Base-by-base conservation (phyloP, 1,140 invertebrate genomes). In the Bombus soroeensis region DNA sequence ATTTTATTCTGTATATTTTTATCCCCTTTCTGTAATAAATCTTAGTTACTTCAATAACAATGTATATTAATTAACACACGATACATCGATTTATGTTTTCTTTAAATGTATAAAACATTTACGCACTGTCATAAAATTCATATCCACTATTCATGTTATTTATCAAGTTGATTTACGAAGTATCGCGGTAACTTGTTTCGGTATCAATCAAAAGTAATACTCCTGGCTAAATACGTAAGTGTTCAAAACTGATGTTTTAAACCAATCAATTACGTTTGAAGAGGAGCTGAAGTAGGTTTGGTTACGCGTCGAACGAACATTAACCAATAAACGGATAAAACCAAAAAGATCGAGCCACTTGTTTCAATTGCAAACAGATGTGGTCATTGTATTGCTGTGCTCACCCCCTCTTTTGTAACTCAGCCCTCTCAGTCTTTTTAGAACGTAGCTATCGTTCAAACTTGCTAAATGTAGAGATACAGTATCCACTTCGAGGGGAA, bases 351-450 rank as follows among this genome's bases (percentile, higher is more conserved):
- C 92, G 72, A 89, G 81, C 89, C 90, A 92, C 93, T 93, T 93
- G 91, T 92, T 94, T 92, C 93, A 93, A 94, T 93, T 93, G 93
- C 91, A 94, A 93, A 93, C 93, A 94, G 93, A 93, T 94, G 93
- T 91, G 87, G 90, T 90, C 86, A 88, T 89, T 78, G 77, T 90
- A 89, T 93, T 85, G 76, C 71, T 64, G 87, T 39, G 82, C 81
- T 85, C 76, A 79, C 79, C 83, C 83, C 83, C 72, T 59, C 72
- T 39, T 34, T 62, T 57, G 64, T 43, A 82, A 64, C 62, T 75
- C 87, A 91, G 85, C 89, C 90, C 88, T 89, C 86, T 73, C 85
- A 47, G 72, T 73, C 71, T 89, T 89, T 89, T 83, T 85, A 68
- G 59, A 80, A 53, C 79, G 53, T 86, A 76, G 81, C 92, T 88